A percentile compares a stretch with the other conserved stretches of the same genome.
phyloP scores from a whole-genome alignment of 2,797 vertebrate species.

The Anolis apletophallus region DNA sequence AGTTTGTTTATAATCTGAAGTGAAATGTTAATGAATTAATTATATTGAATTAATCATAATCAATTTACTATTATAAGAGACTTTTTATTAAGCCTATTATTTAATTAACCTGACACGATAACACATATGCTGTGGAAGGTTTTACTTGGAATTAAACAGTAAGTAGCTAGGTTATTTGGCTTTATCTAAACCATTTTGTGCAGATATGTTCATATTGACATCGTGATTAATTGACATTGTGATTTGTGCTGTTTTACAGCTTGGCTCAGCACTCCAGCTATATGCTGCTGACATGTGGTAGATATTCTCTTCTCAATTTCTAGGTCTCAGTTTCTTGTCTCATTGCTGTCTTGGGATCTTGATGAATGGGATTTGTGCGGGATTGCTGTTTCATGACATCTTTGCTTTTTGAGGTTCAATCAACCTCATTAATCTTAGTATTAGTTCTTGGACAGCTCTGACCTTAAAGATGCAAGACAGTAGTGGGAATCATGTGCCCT shows the following conservation, averaged over 20 bases:
- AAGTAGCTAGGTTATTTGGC: neutral
- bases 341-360: neutral
- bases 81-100: slow-evolving; percentile 26
- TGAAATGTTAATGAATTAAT: neutral
- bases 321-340: neutral
- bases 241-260: neutral
- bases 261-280: neutral
- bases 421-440: neutral
- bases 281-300: neutral
- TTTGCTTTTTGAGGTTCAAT: neutral
- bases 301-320: neutral
- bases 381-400: neutral
- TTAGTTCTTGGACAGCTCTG: neutral
- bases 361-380: neutral
- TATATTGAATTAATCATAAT: slow-evolving; percentile 30
- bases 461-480: slow-evolving; percentile 34
- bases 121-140: neutral
- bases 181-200: neutral
- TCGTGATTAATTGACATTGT: neutral
- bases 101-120: slow-evolving; percentile 38
- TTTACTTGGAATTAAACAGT: neutral
- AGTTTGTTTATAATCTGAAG: neutral
- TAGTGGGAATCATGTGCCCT: neutral
- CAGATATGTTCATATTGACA: neutral
- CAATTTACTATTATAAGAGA: neutral